A percentile compares a stretch with the other conserved stretches of the same genome.
Conservation (phyloP, 2,888 invertebrate genomes). For the Nomada ferruginata region DNA sequence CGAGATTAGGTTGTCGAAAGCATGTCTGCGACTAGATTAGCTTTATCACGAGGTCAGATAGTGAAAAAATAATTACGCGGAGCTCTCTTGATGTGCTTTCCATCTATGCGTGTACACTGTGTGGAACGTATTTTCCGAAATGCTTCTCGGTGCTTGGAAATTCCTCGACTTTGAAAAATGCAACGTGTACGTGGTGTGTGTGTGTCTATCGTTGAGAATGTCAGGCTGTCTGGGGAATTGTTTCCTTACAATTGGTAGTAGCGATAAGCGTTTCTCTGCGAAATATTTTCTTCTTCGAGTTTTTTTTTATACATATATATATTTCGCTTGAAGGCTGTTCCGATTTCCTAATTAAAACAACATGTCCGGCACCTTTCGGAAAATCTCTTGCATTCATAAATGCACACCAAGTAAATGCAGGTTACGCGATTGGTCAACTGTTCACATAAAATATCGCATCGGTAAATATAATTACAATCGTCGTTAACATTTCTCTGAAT, state of each 20-base stretch:
- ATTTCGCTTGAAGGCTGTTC: background rate
- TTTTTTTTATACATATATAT: too few species aligned
- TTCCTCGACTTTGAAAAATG: conserved; percentile 22
- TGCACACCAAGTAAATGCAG: conserved; percentile 52
- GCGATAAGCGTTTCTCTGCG: background rate
- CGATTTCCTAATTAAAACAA: background rate
- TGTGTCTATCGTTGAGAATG: too few species aligned
- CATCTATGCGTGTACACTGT: conserved; percentile 26
- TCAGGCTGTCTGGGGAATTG: too few species aligned
- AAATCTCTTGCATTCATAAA: conserved; percentile 31
- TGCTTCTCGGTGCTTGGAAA: conserved; percentile 14
- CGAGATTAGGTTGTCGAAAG: conserved; percentile 43
- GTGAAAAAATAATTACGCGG: conserved; percentile 58
- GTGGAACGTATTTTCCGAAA: conserved; percentile 34
- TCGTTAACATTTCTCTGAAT: conserved; percentile 30
- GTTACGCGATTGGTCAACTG: conserved; percentile 50
- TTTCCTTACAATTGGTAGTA: too few species aligned
- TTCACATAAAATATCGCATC: conserved; percentile 38
- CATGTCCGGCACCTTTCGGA: conserved; percentile 14
- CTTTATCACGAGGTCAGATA: conserved; percentile 16
- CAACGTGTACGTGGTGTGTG: background rate
- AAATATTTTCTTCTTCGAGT: background rate
- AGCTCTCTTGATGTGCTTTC: conserved; percentile 36
- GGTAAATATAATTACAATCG: conserved; percentile 28
- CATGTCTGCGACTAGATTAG: conserved; percentile 25